These are phyloP conservation scores for Silurus aristotelis DNA, from an alignment of 2,797 vertebrate genomes.

Conservation along the genomic window DNA sequence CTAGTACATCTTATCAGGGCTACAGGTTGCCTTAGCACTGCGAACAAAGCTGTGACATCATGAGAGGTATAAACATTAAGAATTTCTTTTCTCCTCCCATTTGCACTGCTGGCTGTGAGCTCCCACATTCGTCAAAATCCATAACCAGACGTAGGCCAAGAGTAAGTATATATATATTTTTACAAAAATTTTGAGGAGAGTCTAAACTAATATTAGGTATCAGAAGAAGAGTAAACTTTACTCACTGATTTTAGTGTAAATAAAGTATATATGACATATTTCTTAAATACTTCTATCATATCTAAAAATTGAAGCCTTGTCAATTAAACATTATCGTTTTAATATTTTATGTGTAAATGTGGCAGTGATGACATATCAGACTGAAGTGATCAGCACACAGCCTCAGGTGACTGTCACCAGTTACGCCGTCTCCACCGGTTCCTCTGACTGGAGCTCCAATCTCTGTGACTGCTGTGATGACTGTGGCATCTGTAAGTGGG, in stretches of 20 bases:
- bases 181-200: too few species aligned
- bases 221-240: neutral
- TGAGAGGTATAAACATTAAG: constrained; percentile 61
- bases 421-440: constrained; percentile 60
- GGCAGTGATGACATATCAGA: constrained; percentile 71
- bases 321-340: neutral
- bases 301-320: too few species aligned
- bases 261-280: neutral
- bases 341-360: constrained; percentile 5
- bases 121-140: constrained; percentile 8
- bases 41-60: constrained; percentile 51
- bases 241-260: neutral
- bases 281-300: neutral
- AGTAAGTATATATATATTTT: constrained; percentile 32
- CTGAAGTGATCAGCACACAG: constrained; percentile 71
- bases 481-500: constrained; percentile 74
- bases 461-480: constrained; percentile 77
- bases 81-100: constrained; percentile 17
- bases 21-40: constrained; percentile 34
- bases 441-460: constrained; percentile 71
- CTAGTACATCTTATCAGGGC: constrained; percentile 33
- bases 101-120: constrained; percentile 9
- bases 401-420: constrained; percentile 68
- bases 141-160: constrained; percentile 14
- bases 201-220: neutral